These are phyloP conservation scores for Drosophila pegasa DNA, from an alignment of 2,888 invertebrate genomes.

Conservation along the genomic window DNA sequence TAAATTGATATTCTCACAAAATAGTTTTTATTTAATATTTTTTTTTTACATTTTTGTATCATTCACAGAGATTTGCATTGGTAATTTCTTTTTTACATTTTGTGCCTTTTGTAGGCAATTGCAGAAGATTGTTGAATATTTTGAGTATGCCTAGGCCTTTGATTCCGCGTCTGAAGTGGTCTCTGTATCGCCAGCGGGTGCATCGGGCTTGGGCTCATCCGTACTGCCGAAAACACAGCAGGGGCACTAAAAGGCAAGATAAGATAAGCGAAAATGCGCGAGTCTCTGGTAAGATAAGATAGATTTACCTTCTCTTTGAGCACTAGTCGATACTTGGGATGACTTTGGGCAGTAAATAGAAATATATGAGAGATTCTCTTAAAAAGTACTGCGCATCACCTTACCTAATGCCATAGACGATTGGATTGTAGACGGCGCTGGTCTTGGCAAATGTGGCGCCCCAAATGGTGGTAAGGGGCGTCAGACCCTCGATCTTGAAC, in stretches of 20 bases:
- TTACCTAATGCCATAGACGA: conserved; percentile 95
- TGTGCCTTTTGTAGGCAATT: conserved; percentile 54
- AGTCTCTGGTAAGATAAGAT: not conserved
- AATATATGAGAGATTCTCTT: too few species aligned
- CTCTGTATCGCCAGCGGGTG: conserved; percentile 82
- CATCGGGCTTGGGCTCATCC: conserved; percentile 83
- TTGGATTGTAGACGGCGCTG: conserved; percentile 95
- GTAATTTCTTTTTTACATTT: conserved; percentile 30
- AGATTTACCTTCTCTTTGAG: conserved; percentile 85
- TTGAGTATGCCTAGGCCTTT: conserved; percentile 72
- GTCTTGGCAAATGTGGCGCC: conserved; percentile 96
- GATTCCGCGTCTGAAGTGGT: conserved; percentile 81
- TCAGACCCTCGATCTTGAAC: conserved; percentile 90
- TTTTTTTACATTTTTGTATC: conserved; percentile 50
- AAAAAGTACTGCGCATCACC: not conserved
- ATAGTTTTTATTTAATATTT: not conserved
- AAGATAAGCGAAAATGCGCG: not conserved
- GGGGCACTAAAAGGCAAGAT: conserved; percentile 85
- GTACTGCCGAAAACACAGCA: conserved; percentile 85
- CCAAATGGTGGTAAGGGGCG: conserved; percentile 93
- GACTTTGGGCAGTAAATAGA: conserved; percentile 80
- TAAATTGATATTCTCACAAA: too few species aligned
- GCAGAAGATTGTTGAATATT: conserved; percentile 4
- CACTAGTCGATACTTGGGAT: conserved; percentile 88
- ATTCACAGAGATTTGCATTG: conserved; percentile 39